These are phyloP conservation scores for Oreochromis grahami DNA, from an alignment of 2,797 vertebrate species.

Conservation along the genomic window DNA sequence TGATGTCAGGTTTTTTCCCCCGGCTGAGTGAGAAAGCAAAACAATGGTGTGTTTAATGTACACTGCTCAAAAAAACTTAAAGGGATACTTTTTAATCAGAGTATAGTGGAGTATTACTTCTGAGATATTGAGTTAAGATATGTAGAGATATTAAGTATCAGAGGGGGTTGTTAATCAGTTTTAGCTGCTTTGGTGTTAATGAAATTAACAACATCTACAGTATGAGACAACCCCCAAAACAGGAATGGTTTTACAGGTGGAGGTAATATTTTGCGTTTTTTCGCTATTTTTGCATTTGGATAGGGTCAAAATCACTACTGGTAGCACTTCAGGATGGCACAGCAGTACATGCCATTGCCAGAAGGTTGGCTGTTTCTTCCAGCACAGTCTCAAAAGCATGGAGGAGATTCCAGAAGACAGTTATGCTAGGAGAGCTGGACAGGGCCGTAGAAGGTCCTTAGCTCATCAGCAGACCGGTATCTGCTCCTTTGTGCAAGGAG, in stretches of 20 bases:
- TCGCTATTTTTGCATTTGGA: background rate
- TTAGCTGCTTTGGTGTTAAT: background rate
- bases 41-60: background rate
- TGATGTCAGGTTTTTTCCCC: constrained; percentile 2
- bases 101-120: background rate
- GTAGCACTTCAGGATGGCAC: background rate
- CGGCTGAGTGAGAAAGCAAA: background rate
- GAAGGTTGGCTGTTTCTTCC: background rate
- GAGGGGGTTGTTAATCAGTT: background rate
- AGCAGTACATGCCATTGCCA: background rate
- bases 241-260: background rate
- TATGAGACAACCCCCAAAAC: background rate
- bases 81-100: background rate
- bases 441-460: background rate
- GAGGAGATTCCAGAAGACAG: background rate
- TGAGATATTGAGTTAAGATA: background rate
- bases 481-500: background rate
- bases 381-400: background rate
- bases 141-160: background rate
- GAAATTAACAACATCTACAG: background rate
- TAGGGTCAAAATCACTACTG: accelerated
- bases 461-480: background rate
- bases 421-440: background rate
- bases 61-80: background rate
- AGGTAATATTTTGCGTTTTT: background rate